Conservation (phyloP, 2,113 vertebrate species). For the Donacobius atricapilla region DNA sequence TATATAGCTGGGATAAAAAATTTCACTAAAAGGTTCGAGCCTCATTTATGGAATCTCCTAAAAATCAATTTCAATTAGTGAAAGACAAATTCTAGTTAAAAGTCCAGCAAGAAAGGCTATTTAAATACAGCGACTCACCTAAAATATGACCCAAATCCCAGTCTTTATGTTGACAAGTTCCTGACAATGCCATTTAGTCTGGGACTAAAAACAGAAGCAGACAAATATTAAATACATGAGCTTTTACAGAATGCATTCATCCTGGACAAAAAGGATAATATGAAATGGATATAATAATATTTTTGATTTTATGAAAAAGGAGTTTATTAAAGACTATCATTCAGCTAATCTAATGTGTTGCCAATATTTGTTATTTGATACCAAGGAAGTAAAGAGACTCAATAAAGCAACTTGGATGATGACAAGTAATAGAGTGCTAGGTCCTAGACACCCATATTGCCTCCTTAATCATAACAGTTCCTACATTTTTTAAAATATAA, state of each 20-base stretch:
- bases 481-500: neutral
- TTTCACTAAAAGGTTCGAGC: neutral
- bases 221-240: neutral
- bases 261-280: neutral
- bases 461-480: neutral
- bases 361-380: constrained; percentile 13
- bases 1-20: neutral
- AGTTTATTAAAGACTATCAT: neutral
- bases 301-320: neutral
- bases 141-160: neutral
- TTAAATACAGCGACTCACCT: neutral
- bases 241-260: neutral
- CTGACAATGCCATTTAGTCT: neutral
- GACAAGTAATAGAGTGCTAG: neutral
- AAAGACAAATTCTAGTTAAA: neutral
- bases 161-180: neutral
- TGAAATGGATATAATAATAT: neutral
- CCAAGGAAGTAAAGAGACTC: neutral
- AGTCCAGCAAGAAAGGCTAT: neutral
- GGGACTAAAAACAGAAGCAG: neutral
- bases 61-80: neutral
- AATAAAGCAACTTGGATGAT: neutral
- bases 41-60: neutral
- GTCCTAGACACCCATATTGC: neutral
- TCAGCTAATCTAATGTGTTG: neutral